Evolutionary conservation across 2,888 invertebrate genomes (phyloP), one percentile per base, ranked within the genome.

Genomic region (Epiblema foenella): DNA sequence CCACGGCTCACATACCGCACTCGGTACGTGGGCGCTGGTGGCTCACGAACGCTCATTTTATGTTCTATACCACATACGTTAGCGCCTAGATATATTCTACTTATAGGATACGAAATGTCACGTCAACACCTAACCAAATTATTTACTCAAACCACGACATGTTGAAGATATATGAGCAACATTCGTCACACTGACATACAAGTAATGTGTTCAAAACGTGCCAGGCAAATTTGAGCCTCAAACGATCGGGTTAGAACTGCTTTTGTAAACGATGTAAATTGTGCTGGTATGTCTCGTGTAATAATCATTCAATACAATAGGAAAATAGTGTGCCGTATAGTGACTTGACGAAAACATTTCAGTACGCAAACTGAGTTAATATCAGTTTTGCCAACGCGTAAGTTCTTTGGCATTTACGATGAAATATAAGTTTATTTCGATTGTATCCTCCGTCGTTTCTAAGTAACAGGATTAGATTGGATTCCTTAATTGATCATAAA

Each of bases 181-280:
- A 68, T 68, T 46, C 62, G 52, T 68, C 68, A 56, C 60, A 29
- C 46, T 33, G 46, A 57, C 66, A 66, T n/a, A 49, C 15, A 60
- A 60, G 52, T 60, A 59, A 68, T 68, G 18, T 24, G 18, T 18
- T 59, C 24, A 9, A 18, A 18, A 15, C 15, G 15, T 52, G 52
- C 33, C 24, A 29, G 10, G 29, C 24, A 15, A 60, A 60, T 42
- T 29, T 52, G 24, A 24, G 4, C 24, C 24, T 59, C 17, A 52
- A 39, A 10, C 9, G n/a, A 54, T 39, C n/a, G 15, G 4, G 0
- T n/a, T 29, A 24, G 46, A 62, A 49, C 8, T 18, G 51, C 12
- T 0, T 17, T 62, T 62, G 7, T 18, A 18, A 8, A 17, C 29
- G 10, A 17, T 17, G 46, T 9, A 29, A 51, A 24, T 17, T 10